Evolutionary conservation across 1,140 invertebrate species (phyloP).

Genomic region (Thalassaphorura encarpata): DNA sequence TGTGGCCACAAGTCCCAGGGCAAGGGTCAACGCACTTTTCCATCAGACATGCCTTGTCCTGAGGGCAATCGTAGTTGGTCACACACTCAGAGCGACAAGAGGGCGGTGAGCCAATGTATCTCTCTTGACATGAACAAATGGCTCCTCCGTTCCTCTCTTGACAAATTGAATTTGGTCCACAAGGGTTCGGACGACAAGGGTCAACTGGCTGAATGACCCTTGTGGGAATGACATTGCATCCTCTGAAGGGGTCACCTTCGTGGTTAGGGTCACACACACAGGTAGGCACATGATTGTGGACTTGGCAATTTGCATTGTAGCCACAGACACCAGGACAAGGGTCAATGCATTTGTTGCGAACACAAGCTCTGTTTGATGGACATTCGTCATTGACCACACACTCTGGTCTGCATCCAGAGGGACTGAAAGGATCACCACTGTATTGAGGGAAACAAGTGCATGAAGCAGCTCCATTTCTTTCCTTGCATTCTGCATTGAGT

Average conservation of each 20-base stretch:
- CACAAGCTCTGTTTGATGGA: conserved; percentile 50
- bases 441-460: conserved; percentile 62
- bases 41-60: conserved; percentile 35
- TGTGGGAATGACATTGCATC: neutral
- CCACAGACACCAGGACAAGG: conserved; percentile 68
- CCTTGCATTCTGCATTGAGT: conserved; percentile 64
- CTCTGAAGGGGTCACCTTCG: conserved; percentile 41
- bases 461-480: conserved; percentile 49
- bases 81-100: conserved; percentile 37
- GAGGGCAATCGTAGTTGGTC: conserved; percentile 31
- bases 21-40: conserved; percentile 33
- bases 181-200: conserved; percentile 59
- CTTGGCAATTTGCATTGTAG: conserved; percentile 61
- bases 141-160: conserved; percentile 41
- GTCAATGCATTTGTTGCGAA: conserved; percentile 55
- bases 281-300: conserved; percentile 42
- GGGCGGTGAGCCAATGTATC: conserved; percentile 48
- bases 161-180: conserved; percentile 66
- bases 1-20: conserved; percentile 35
- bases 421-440: conserved; percentile 35
- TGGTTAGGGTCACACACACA: conserved; percentile 48
- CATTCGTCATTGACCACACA: conserved; percentile 45
- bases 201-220: conserved; percentile 34
- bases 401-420: conserved; percentile 12
- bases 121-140: conserved; percentile 36